Evolutionary conservation across 2,113 vertebrate genomes (phyloP), one percentile per base, ranked within the genome.

Genomic region (Salminus brasiliensis): DNA sequence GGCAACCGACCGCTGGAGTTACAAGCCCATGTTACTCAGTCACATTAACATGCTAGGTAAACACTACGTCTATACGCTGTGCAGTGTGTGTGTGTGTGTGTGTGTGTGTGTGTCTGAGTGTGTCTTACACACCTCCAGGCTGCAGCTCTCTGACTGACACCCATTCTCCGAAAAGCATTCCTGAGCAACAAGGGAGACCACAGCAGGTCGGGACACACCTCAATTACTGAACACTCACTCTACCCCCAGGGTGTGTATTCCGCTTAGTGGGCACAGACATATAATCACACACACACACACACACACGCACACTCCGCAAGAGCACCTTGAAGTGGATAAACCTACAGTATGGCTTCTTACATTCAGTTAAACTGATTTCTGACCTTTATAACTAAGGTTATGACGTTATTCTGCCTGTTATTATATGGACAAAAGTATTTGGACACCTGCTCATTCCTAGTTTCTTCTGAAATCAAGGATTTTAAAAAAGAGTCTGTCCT

Each of bases 161-260:
- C 5, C 15, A 18, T 3, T 30, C 21, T 63, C 30, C 60, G n/a
- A 36, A 8, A 7, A 39, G 34, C 62, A 66, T 39, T 39, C 34
- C 9, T 79, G 45, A 81, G 86, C 11, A 83, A 85, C 79, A 72
- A 73, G 52, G 41, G 29, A 68, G 69, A 43, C 76, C 79, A 87
- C 84, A 65, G 11, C 9, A 39, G 34, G 62, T 63, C 29, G 10
- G 60, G 15, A 34, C 29, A 63, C 30, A 34, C 60, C 60, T 63
- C 30, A 18, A 62, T 55, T 60, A 27, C 57, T 10, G 60, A 63
- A 32, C 60, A 5, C 60, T 34, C 30, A 8, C 60, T 18, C 30
- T 34, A 34, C 15, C 60, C 12, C 15, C 16, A 36, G 60, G 60
- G 60, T 4, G 16, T 21, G 30, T 36, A 21, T 18, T 5, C 60